phyloP scores from a whole-genome alignment of 2,797 vertebrate genomes.

The Lophura swinhoii region DNA sequence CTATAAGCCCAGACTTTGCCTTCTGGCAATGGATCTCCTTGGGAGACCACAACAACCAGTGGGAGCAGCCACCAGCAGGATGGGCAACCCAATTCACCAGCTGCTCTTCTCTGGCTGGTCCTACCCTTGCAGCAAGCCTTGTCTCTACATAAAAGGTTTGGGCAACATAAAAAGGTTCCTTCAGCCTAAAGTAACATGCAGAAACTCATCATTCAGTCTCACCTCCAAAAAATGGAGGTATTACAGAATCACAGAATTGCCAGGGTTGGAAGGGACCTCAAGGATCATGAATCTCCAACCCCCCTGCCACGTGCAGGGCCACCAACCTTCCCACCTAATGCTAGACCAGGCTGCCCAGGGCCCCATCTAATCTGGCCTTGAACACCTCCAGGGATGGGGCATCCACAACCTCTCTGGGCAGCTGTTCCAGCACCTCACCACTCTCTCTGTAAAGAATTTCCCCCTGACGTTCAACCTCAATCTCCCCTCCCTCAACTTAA shows the following conservation, averaged over 20 bases:
- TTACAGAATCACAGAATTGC: not conserved
- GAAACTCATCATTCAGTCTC: not conserved
- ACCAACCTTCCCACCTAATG: no score
- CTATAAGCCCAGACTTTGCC: not conserved
- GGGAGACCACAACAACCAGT: accelerated
- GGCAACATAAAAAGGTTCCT: not conserved
- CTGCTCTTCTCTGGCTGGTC: not conserved
- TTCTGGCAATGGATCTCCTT: accelerated
- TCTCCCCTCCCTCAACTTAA: no score
- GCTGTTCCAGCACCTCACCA: no score
- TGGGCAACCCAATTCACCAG: not conserved
- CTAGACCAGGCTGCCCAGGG: no score
- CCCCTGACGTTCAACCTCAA: no score
- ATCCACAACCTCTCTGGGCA: no score
- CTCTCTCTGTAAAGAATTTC: no score
- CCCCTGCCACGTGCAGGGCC: no score
- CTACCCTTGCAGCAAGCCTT: not conserved
- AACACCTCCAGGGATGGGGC: no score
- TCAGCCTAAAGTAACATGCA: not conserved
- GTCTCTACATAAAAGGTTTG: not conserved
- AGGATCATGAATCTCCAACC: no score
- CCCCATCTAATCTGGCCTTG: no score
- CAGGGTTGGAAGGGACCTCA: no score
- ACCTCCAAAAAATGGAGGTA: accelerated
- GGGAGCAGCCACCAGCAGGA: not conserved